phyloP scores from a whole-genome alignment of 1,140 invertebrate genomes.

The Drosophila ercepeae region DNA sequence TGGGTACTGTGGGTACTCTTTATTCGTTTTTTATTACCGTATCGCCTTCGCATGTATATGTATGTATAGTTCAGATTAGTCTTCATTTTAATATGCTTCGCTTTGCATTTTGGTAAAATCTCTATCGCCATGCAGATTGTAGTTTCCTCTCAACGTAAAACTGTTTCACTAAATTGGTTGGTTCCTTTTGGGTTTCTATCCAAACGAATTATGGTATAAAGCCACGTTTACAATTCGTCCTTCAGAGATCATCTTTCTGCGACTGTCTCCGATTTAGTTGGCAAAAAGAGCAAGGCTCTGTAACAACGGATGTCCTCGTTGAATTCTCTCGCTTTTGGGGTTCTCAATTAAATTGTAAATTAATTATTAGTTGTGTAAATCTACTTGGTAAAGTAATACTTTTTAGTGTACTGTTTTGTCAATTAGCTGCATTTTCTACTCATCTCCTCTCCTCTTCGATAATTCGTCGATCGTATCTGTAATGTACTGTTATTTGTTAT shows the following conservation, averaged over 20 bases:
- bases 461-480: conserved; percentile 14
- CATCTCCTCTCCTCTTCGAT: conserved; percentile 24
- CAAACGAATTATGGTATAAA: too few relatives aligned
- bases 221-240: conserved; percentile 7
- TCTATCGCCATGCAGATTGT: conserved; percentile 44
- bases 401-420: conserved; percentile 51
- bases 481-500: background rate
- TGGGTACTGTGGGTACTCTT: conserved; percentile 8
- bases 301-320: background rate
- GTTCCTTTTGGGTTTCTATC: conserved; percentile 28
- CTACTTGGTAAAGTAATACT: conserved; percentile 80
- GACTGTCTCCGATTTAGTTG: conserved; percentile 4
- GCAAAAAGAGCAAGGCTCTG: conserved; percentile 1
- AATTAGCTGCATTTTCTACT: conserved; percentile 52
- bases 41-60: conserved; percentile 11
- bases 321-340: conserved; percentile 9
- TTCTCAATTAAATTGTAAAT: conserved; percentile 57
- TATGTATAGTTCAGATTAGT: conserved; percentile 56
- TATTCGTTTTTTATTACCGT: background rate
- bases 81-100: conserved; percentile 68
- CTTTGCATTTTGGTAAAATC: conserved; percentile 69
- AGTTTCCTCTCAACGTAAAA: conserved; percentile 64
- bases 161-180: conserved; percentile 18
- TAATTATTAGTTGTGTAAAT: conserved; percentile 51
- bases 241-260: conserved; percentile 5